Conservation (phyloP, 2,797 vertebrate species). For the Acanthornis magna region DNA sequence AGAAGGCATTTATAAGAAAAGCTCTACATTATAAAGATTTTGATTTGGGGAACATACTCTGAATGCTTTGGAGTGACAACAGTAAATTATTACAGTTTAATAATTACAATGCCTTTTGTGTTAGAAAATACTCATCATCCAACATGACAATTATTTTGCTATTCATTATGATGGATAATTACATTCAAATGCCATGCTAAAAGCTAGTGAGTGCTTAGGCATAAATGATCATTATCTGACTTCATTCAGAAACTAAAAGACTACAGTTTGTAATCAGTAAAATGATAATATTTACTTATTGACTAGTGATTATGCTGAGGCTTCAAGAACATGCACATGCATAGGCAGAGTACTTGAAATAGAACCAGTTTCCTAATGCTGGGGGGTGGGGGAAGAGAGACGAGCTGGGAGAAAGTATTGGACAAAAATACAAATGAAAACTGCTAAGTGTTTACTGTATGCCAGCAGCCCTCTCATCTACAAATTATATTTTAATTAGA, state of each 20-base stretch:
- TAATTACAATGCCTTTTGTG: constrained; percentile 31
- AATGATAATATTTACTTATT: neutral
- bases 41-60: neutral
- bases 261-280: neutral
- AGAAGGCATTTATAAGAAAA: neutral
- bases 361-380: neutral
- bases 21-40: neutral
- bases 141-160: constrained; percentile 11
- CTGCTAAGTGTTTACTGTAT: neutral
- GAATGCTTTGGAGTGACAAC: neutral
- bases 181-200: constrained; percentile 3
- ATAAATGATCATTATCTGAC: constrained; percentile 5
- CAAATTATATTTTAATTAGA: neutral
- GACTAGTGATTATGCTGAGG: neutral
- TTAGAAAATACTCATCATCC: constrained; percentile 3
- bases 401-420: neutral
- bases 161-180: constrained; percentile 14
- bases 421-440: neutral
- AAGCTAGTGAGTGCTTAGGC: neutral
- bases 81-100: constrained; percentile 20
- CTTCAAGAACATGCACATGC: neutral
- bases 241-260: constrained; percentile 14
- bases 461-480: neutral
- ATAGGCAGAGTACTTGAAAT: neutral
- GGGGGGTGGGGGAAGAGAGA: neutral